A percentile compares a stretch with the other conserved stretches of the same genome.
phyloP scores from a whole-genome alignment of 2,797 vertebrate genomes.

The Sparus aurata region DNA sequence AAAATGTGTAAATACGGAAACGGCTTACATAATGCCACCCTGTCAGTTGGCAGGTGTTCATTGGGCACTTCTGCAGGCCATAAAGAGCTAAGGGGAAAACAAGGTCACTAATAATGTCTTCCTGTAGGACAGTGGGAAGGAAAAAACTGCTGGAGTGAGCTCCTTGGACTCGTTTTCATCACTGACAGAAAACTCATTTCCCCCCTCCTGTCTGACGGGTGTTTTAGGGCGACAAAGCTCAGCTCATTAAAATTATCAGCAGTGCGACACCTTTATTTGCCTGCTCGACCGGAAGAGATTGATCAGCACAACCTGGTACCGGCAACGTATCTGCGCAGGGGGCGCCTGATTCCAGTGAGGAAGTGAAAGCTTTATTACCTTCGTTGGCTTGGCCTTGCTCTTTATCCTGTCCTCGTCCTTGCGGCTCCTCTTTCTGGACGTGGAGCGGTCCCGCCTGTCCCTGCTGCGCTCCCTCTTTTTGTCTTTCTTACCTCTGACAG shows the following conservation, averaged over 20 bases:
- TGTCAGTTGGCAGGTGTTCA: constrained; percentile 7
- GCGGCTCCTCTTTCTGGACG: constrained; percentile 90
- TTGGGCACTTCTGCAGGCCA: background rate
- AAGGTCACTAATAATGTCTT: background rate
- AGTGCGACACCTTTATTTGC: background rate
- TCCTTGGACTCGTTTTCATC: background rate
- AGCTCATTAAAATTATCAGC: constrained; percentile 3
- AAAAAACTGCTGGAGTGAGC: background rate
- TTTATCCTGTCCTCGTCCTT: constrained; percentile 89
- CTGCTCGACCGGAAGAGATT: background rate
- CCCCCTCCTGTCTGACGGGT: background rate
- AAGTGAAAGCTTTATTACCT: constrained; percentile 51
- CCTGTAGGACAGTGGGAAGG: background rate
- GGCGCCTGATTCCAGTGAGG: background rate
- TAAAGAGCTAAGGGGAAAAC: background rate
- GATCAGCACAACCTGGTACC: background rate
- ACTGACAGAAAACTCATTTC: background rate
- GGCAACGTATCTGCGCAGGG: background rate
- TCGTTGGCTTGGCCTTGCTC: constrained; percentile 60
- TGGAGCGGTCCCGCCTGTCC: constrained; percentile 87
- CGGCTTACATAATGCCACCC: background rate
- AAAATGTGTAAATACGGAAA: background rate
- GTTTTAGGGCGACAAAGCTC: background rate
- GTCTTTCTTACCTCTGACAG: constrained; percentile 91
- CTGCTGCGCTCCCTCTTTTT: constrained; percentile 89